Conservation (phyloP, 2,797 vertebrate genomes). For the Phataginus tricuspis region DNA sequence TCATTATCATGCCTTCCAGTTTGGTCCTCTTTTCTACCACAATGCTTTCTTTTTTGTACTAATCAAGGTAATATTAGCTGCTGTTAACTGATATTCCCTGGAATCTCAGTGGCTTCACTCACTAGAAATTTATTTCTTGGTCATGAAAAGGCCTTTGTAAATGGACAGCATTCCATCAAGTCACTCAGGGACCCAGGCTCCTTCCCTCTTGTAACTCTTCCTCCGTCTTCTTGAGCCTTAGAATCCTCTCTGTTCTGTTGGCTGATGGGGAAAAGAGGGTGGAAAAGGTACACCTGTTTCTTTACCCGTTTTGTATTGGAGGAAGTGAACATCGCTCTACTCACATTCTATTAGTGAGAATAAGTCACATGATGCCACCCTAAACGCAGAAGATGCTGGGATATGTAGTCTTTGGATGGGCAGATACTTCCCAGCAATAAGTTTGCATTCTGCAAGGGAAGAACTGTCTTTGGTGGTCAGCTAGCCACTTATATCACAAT, state of each 20-base stretch:
- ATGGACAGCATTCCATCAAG: not conserved
- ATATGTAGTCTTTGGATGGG: not conserved
- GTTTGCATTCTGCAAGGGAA: not conserved
- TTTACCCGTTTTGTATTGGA: not conserved
- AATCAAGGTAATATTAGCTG: not conserved
- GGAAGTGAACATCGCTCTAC: not conserved
- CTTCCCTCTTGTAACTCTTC: not conserved
- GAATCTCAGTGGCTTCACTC: not conserved
- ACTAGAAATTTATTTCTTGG: not conserved
- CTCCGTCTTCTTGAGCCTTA: not conserved
- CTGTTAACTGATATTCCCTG: not conserved
- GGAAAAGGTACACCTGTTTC: not conserved
- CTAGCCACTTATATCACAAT: not conserved
- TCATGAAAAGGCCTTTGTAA: not conserved
- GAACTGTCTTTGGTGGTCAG: not conserved
- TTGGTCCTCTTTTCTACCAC: not conserved
- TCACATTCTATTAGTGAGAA: not conserved
- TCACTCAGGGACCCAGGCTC: not conserved
- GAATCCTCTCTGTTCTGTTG: not conserved
- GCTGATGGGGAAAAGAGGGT: not conserved
- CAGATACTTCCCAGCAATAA: not conserved
- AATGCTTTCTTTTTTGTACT: slow-evolving; percentile 17
- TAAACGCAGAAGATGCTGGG: not conserved
- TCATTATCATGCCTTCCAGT: not conserved
- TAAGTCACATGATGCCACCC: not conserved